Evolutionary conservation across 2,797 vertebrate species (phyloP), one percentile per base, ranked within the genome.

Genomic region (Cryptoprocta ferox): DNA sequence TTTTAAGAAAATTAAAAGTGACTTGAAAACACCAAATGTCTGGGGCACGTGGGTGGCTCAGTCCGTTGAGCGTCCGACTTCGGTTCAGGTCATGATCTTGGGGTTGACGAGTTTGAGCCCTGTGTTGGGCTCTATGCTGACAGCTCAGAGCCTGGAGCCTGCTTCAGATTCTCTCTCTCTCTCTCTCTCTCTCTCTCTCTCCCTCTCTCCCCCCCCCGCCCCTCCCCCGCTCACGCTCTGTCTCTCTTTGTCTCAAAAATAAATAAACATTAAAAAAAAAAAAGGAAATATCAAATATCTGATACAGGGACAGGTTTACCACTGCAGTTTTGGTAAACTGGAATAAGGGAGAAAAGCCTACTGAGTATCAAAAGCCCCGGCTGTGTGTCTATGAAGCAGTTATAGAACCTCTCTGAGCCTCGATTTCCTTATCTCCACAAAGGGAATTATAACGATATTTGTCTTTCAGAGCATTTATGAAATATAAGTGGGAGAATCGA

Each of bases 21-120:
- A 79, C 84, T 98, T 88, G 65, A 48, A 91, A 97, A 75, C 21
- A 56, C 21, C 37, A 89, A 81, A 56, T 68, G 39, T 59, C 88
- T 76, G 1, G 19, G 53, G 53, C 6, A 0, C 18, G 6, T 56
- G 18, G 53, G 53, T 56, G 53, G 53, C 53, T 56, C 53, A 56
- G 19, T 56, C 53, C 6, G 18, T 56, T 21, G 53, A 56, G 53
- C 19, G 53, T 56, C 53, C 6, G 19, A 21, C 53, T 56, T 56
- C 53, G 19, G 18, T 21, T 56, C 53, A 56, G 18, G 53, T 56
- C 53, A 1, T 56, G 53, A 56, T 56, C 53, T 56, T 18, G 19
- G 21, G 53, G 53, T 56, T 56, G 53, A 56, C 2, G 15, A 56
- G 53, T 56, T 56, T 2, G 53, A 56, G 18, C 53, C 18, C 53